phyloP scores from a whole-genome alignment of 2,888 invertebrate species.

The Tanypteryx hageni region DNA sequence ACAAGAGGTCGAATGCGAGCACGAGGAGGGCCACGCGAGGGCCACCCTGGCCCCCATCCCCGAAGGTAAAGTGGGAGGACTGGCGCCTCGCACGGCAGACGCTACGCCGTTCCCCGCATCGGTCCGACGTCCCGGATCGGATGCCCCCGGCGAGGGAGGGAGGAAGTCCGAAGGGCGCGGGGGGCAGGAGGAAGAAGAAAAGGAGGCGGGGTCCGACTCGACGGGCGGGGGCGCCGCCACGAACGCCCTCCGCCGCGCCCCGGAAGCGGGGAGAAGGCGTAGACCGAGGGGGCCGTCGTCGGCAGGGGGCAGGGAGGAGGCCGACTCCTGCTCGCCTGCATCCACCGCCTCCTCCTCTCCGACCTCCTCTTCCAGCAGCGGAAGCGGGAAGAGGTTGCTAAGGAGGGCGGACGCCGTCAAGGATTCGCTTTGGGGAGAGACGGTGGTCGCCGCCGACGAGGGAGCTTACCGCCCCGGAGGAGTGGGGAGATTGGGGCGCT shows the following conservation, averaged over 20 bases:
- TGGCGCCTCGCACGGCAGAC: too few relatives aligned
- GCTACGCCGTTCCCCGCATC: too few relatives aligned
- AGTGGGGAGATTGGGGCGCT: background rate
- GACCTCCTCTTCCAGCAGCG: conserved; percentile 2
- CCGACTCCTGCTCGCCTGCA: background rate
- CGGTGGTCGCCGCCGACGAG: background rate
- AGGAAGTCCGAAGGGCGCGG: too few relatives aligned
- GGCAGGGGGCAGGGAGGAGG: background rate
- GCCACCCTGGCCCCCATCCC: conserved; percentile 75
- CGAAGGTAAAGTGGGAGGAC: conserved; percentile 74
- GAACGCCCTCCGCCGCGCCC: background rate
- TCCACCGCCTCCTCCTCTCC: conserved; percentile 19
- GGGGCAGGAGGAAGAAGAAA: too few relatives aligned
- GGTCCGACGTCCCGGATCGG: too few relatives aligned
- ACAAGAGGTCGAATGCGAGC: conserved; percentile 60
- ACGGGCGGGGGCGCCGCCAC: background rate
- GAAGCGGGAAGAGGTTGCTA: background rate
- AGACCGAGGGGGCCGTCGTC: background rate
- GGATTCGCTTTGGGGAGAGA: background rate
- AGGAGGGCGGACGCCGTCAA: conserved; percentile 21
- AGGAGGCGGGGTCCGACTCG: background rate
- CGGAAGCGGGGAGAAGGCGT: background rate
- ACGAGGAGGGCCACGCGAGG: conserved; percentile 69
- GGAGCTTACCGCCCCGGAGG: background rate
- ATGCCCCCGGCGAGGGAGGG: too few relatives aligned